These are phyloP conservation scores for Drosophila obscura DNA, from an alignment of 1,140 invertebrate genomes.

Conservation along the genomic window DNA sequence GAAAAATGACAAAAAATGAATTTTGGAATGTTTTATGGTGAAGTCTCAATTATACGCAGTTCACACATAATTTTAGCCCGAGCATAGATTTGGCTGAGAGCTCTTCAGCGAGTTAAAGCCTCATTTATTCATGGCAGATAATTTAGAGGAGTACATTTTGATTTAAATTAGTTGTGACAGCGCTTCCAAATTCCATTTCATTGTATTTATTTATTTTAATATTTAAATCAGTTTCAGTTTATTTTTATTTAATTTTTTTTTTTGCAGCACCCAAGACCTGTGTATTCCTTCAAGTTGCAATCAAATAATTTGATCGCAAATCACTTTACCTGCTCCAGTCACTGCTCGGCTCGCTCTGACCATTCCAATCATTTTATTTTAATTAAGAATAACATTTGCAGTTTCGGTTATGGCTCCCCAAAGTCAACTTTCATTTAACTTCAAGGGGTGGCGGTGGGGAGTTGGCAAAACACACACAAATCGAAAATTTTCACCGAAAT, in stretches of 20 bases:
- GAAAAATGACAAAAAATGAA: slow-evolving; percentile 12
- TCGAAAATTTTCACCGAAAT: slow-evolving; percentile 16
- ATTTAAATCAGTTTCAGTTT: no score
- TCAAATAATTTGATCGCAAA: slow-evolving; percentile 9
- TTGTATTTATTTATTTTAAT: no score
- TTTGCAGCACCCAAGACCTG: no score
- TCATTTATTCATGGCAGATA: no score
- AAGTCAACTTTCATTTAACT: slow-evolving; percentile 40
- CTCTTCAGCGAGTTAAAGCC: not conserved
- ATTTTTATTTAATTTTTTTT: no score
- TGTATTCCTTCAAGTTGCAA: not conserved
- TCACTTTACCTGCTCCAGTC: not conserved
- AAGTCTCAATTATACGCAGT: slow-evolving; percentile 2
- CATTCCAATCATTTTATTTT: slow-evolving; percentile 1
- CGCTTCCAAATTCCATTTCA: no score
- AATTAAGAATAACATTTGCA: slow-evolving; percentile 20
- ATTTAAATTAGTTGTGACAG: no score
- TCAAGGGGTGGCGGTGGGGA: not conserved
- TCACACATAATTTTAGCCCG: not conserved
- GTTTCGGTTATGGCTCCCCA: slow-evolving; percentile 13
- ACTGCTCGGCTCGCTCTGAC: not conserved
- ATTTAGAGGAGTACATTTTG: no score
- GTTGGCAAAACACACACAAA: slow-evolving; percentile 19
- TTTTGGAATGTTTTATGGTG: slow-evolving; percentile 29
- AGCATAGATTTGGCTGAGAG: not conserved